phyloP scores from a whole-genome alignment of 1,140 invertebrate species.

The Araneus ventricosus region DNA sequence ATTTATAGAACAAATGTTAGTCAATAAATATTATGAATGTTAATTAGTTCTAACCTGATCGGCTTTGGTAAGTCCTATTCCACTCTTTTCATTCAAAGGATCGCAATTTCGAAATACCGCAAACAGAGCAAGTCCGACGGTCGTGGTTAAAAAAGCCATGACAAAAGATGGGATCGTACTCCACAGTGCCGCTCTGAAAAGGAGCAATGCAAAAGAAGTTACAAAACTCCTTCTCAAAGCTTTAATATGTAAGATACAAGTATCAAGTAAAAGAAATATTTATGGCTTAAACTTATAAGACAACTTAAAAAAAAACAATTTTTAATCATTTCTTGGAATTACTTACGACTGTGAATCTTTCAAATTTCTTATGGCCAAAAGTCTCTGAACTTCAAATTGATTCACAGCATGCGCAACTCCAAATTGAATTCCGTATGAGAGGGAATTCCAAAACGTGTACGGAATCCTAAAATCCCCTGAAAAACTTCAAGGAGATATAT shows the following conservation, averaged over 20 bases:
- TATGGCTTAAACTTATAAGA: no score
- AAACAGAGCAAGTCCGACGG: background rate
- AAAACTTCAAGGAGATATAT: background rate
- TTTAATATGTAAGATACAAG: no score
- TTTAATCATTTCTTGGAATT: no score
- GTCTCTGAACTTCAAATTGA: constrained; percentile 27
- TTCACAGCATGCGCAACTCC: background rate
- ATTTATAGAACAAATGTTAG: background rate
- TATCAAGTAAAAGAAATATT: no score
- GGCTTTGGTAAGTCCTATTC: background rate
- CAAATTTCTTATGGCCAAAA: background rate
- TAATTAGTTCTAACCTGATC: constrained; percentile 1
- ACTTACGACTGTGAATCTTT: constrained; percentile 31
- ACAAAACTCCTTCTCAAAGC: no score
- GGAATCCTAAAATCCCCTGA: background rate
- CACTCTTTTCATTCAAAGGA: constrained; percentile 16
- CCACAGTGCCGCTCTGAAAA: constrained; percentile 25
- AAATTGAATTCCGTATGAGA: constrained; percentile 13
- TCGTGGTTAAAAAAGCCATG: background rate
- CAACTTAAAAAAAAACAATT: no score
- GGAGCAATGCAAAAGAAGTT: background rate
- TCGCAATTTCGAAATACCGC: background rate
- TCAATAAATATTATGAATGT: no score
- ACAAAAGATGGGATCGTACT: constrained; percentile 12
- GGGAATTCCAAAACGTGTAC: constrained; percentile 31